Evolutionary conservation across 2,888 invertebrate genomes (phyloP).

Genomic region (Andricus curvator): DNA sequence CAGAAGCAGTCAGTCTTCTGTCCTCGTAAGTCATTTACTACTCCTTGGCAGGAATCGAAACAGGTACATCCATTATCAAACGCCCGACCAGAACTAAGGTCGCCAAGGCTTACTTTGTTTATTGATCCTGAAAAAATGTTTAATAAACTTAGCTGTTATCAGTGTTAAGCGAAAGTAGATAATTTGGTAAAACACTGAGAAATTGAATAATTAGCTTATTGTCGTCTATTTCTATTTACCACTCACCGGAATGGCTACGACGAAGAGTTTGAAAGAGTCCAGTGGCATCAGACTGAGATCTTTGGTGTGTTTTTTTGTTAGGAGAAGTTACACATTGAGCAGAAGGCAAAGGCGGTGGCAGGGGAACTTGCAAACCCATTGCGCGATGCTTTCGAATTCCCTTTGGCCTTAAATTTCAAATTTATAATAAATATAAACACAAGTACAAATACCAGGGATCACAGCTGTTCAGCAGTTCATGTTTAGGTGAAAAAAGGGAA

Average conservation of each 20-base stretch:
- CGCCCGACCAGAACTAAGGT: conserved; percentile 95
- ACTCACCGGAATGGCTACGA: conserved; percentile 76
- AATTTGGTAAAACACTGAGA: too few species aligned
- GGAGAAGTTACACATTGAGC: conserved; percentile 75
- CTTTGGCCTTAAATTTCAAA: conserved; percentile 71
- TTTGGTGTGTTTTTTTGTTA: conserved; percentile 88
- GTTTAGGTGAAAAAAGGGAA: too few species aligned
- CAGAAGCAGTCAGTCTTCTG: conserved; percentile 89
- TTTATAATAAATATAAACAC: conserved; percentile 33
- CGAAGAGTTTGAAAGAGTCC: conserved; percentile 81
- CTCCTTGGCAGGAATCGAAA: conserved; percentile 90
- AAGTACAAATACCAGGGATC: neutral
- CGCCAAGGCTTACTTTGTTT: conserved; percentile 88
- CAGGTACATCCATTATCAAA: conserved; percentile 98
- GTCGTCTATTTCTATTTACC: neutral
- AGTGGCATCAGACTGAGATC: conserved; percentile 91
- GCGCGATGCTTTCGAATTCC: conserved; percentile 71
- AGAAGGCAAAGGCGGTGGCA: conserved; percentile 74
- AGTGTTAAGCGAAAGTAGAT: too few species aligned
- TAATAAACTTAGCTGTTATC: too few species aligned
- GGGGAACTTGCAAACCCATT: conserved; percentile 72
- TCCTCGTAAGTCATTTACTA: conserved; percentile 88
- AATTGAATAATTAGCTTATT: too few species aligned
- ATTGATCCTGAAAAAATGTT: conserved; percentile 68
- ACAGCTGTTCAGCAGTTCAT: too few species aligned